Evolutionary conservation across 23 tunicate species (phyloP), one percentile per base, ranked within the genome.

Genomic region (Ciona savignyi): DNA sequence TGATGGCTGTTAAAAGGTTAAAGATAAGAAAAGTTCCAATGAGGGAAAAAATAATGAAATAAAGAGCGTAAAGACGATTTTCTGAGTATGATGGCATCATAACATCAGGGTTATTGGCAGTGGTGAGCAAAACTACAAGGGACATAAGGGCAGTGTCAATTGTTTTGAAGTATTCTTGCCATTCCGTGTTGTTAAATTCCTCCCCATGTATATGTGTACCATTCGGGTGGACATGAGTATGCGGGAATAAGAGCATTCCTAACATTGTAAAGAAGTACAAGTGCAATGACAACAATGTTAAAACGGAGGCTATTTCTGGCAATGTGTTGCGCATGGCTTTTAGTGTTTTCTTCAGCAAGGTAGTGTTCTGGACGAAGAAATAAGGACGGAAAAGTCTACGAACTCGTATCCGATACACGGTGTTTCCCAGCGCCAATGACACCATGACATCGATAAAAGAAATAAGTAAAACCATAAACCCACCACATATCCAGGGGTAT

Each of bases 71-170:
- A 3, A 95, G 66, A 31, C 99, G 79, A 74, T 95, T 89, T 80
- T 95, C 93, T 25, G 90, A 83, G 69, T 95, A 95, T 2, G 99
- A 68, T 22, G 99, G 99, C 96, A 95, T 89, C 99, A 95, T 95
- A 1, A 95, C 96, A 95, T 95, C 99, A 0, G 99, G 99, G 62
- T 95, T 95, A 33, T 95, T 95, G 35, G 99, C 99, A 35, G 99
- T 95, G 2, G 99, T 95, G 19, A 95, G 80, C 27, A 95, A 81
- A 34, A 95, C 99, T 1, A 95, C 80, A 28, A 95, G 71, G 21
- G 99, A 95, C 77, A 89, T 89, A 23, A 86, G 31, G 32, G 93
- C 96, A 21, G 80, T 83, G 49, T 82, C 99, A 62, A 95, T 4
- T 0, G 84, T 65, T 21, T 32, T 85, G 66, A 91, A 91, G 71